These are phyloP conservation scores for Proctacanthus coquilletti DNA, from an alignment of 1,140 invertebrate genomes.

Conservation along the genomic window DNA sequence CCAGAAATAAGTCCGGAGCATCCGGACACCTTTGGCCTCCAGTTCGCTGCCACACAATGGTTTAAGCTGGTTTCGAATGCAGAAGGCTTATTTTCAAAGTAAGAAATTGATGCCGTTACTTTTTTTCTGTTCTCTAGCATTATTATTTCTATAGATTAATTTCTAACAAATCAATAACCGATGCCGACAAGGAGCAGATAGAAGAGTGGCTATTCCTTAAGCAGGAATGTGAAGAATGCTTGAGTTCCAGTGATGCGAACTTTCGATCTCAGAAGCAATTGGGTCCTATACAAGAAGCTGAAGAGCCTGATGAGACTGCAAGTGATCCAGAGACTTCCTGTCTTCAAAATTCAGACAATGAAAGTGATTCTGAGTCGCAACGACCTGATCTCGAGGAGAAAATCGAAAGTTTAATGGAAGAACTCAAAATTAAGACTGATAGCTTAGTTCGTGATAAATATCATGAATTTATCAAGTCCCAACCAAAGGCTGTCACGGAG, in stretches of 20 bases:
- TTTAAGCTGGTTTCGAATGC: slow-evolving; percentile 68
- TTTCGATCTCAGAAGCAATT: slow-evolving; percentile 35
- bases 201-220: slow-evolving; percentile 71
- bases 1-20: slow-evolving; percentile 5
- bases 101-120: slow-evolving; percentile 6
- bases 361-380: slow-evolving; percentile 44
- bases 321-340: slow-evolving; percentile 31
- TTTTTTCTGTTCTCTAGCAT: background rate
- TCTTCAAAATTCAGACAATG: slow-evolving; percentile 41
- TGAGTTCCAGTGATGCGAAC: slow-evolving; percentile 40
- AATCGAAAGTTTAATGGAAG: slow-evolving; percentile 50
- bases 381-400: slow-evolving; percentile 51
- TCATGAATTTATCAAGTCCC: slow-evolving; percentile 35
- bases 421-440: slow-evolving; percentile 54
- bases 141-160: slow-evolving; percentile 25
- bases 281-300: slow-evolving; percentile 47
- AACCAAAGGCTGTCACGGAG: slow-evolving; percentile 26
- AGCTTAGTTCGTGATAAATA: slow-evolving; percentile 39
- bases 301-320: slow-evolving; percentile 36
- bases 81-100: slow-evolving; percentile 62
- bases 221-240: slow-evolving; percentile 70
- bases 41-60: slow-evolving; percentile 68
- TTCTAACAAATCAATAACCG: slow-evolving; percentile 41
- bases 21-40: slow-evolving; percentile 45
- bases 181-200: slow-evolving; percentile 58